phyloP scores from a whole-genome alignment of 2,888 invertebrate genomes.

The Melipona bicolor region DNA sequence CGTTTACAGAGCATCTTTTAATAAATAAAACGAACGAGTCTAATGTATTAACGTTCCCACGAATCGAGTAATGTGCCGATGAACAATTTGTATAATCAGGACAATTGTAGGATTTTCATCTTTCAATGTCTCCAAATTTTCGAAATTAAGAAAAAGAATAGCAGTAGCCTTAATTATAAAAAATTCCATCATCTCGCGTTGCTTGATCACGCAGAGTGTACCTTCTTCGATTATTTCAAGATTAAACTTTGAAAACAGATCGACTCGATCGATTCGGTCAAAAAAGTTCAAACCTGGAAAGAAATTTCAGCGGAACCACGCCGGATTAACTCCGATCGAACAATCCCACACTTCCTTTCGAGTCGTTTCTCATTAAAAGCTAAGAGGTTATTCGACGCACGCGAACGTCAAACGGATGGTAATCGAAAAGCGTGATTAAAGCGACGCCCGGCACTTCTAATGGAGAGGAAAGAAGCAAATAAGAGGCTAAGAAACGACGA shows the following conservation, averaged over 20 bases:
- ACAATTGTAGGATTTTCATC: no score
- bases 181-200: no score
- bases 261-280: not conserved
- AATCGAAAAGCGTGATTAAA: constrained; percentile 50
- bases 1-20: constrained; percentile 1
- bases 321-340: not conserved
- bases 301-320: not conserved
- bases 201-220: no score
- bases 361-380: constrained; percentile 8
- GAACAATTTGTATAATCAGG: not conserved
- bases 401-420: constrained; percentile 12
- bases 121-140: no score
- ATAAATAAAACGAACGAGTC: not conserved
- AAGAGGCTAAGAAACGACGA: constrained; percentile 39
- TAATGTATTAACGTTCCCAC: not conserved
- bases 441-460: constrained; percentile 55
- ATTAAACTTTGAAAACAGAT: no score
- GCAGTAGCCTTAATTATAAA: no score
- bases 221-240: not conserved
- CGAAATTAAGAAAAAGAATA: no score
- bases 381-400: constrained; percentile 1
- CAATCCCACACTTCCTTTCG: not conserved
- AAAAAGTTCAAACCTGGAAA: not conserved
- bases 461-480: constrained; percentile 62
- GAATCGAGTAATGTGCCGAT: no score